Percentiles rank a stretch among this genome's conserved stretches.
These are phyloP conservation scores for Eupithecia dodoneata DNA, from an alignment of 2,888 invertebrate genomes.

Conservation along the genomic window DNA sequence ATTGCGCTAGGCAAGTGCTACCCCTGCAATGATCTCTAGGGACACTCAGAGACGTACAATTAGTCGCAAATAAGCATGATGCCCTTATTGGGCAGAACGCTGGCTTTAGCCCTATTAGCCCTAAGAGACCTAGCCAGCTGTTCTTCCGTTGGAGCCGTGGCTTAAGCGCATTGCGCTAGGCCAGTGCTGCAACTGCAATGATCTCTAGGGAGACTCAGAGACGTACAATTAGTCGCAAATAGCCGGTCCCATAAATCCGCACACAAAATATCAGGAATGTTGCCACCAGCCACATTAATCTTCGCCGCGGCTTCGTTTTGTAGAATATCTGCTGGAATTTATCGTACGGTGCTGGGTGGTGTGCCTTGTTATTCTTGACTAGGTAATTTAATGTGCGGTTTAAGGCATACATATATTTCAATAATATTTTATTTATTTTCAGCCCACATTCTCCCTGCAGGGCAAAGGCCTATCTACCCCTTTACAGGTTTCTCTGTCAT, in stretches of 20 bases:
- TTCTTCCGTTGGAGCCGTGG: not conserved
- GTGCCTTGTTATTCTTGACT: slow-evolving; percentile 10
- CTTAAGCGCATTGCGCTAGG: not conserved
- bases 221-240: slow-evolving; percentile 37
- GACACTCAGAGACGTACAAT: no score
- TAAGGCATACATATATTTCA: not conserved
- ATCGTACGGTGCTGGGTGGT: slow-evolving; percentile 3
- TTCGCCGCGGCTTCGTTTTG: slow-evolving; percentile 39
- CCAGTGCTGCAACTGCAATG: not conserved
- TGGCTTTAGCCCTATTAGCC: no score
- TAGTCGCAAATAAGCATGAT: no score
- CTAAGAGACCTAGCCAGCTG: not conserved
- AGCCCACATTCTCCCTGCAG: not conserved
- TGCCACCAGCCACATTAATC: slow-evolving; percentile 40
- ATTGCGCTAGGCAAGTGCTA: no score
- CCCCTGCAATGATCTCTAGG: no score
- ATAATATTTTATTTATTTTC: not conserved
- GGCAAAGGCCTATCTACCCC: not conserved
- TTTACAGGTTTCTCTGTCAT: not conserved
- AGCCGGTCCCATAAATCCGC: slow-evolving; percentile 43
- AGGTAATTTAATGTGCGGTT: slow-evolving; percentile 7
- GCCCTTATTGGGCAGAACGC: no score
- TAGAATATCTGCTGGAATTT: slow-evolving; percentile 31
- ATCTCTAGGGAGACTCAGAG: not conserved
- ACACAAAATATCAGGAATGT: slow-evolving; percentile 46